Conservation (phyloP, 2,888 invertebrate genomes). For the Zelleria hepariella region DNA sequence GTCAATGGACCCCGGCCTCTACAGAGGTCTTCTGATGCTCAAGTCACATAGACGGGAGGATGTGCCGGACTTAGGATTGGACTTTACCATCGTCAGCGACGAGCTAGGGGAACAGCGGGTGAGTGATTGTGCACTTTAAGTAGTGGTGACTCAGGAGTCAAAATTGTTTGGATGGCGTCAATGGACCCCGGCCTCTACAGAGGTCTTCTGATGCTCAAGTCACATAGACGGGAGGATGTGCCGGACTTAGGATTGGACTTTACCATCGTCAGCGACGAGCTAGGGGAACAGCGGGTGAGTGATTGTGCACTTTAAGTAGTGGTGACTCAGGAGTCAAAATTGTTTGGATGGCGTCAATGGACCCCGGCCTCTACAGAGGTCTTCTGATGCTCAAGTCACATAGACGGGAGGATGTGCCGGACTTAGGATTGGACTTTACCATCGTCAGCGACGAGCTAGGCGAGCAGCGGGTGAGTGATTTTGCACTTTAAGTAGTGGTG, state of each 20-base stretch:
- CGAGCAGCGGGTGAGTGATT: not conserved
- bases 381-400: conserved; percentile 89
- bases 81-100: conserved; percentile 93
- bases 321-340: too few relatives aligned
- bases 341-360: conserved; percentile 94
- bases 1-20: conserved; percentile 92
- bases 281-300: conserved; percentile 86
- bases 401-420: conserved; percentile 84
- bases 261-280: conserved; percentile 89
- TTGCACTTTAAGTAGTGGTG: too few relatives aligned
- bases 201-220: conserved; percentile 89
- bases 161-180: too few relatives aligned
- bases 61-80: conserved; percentile 89
- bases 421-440: conserved; percentile 51
- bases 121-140: conserved; percentile 15
- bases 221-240: conserved; percentile 86
- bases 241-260: conserved; percentile 93
- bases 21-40: conserved; percentile 90
- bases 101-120: conserved; percentile 91
- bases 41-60: conserved; percentile 87
- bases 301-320: not conserved
- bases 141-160: too few relatives aligned
- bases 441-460: not conserved
- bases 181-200: conserved; percentile 93
- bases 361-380: conserved; percentile 93